Evolutionary conservation across 2,888 invertebrate species (phyloP).

Genomic region (Apodemia mormo): DNA sequence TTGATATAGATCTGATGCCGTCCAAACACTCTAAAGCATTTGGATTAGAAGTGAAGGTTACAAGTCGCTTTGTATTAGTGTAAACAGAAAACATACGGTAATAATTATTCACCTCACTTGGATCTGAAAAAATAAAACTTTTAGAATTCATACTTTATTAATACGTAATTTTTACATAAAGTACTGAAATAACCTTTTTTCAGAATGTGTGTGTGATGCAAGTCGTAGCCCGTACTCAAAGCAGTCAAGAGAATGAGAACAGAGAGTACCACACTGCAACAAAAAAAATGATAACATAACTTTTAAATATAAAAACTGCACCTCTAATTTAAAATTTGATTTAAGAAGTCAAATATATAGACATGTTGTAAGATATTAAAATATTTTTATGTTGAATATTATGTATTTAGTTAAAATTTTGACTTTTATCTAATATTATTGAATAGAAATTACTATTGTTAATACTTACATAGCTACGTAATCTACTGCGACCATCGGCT

Average conservation of each 20-base stretch:
- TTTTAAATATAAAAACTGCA: too few species aligned
- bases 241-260: constrained; percentile 46
- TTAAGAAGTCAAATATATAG: too few species aligned
- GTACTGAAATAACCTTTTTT: not conserved
- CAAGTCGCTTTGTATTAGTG: constrained; percentile 63
- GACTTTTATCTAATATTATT: too few species aligned
- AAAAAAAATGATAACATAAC: constrained; percentile 9
- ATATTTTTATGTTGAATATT: too few species aligned
- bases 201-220: constrained; percentile 32
- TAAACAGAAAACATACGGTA: constrained; percentile 55
- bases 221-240: constrained; percentile 54
- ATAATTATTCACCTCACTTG: constrained; percentile 46
- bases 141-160: not conserved
- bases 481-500: constrained; percentile 61
- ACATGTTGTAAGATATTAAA: too few species aligned
- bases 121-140: constrained; percentile 44
- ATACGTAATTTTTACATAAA: not conserved
- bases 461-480: constrained; percentile 62
- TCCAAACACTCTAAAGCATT: constrained; percentile 68
- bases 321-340: too few species aligned
- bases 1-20: constrained; percentile 69
- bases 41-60: constrained; percentile 53
- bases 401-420: too few species aligned
- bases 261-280: constrained; percentile 43
- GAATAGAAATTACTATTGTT: not conserved